phyloP scores from a whole-genome alignment of 1,140 invertebrate genomes.

The Amphibalanus amphitrite region DNA sequence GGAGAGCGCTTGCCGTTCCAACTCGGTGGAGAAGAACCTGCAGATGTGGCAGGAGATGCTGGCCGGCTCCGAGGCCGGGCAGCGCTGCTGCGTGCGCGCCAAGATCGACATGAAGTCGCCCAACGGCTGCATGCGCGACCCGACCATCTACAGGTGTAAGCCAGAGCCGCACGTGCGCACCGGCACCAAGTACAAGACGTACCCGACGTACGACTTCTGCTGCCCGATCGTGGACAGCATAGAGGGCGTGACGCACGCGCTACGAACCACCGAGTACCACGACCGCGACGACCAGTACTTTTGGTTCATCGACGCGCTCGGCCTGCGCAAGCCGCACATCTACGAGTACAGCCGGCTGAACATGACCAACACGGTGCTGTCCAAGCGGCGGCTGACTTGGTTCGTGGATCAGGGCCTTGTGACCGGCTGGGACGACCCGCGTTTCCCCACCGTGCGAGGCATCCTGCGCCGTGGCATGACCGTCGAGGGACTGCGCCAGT shows the following conservation, averaged over 20 bases:
- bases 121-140: slow-evolving; percentile 95
- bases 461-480: slow-evolving; percentile 91
- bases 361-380: slow-evolving; percentile 94
- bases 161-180: slow-evolving; percentile 81
- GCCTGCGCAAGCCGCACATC: slow-evolving; percentile 75
- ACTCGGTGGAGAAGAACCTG: slow-evolving; percentile 69
- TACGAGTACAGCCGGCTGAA: slow-evolving; percentile 91
- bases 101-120: slow-evolving; percentile 94
- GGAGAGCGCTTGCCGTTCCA: slow-evolving; percentile 70
- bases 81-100: slow-evolving; percentile 80
- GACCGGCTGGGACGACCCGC: slow-evolving; percentile 97
- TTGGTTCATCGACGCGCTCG: slow-evolving; percentile 81
- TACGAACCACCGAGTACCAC: slow-evolving; percentile 96
- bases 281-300: slow-evolving; percentile 96
- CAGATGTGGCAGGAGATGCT: slow-evolving; percentile 92
- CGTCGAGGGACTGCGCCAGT: slow-evolving; percentile 89
- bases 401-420: slow-evolving; percentile 85
- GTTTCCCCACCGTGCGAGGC: slow-evolving; percentile 95
- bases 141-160: slow-evolving; percentile 99
- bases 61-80: slow-evolving; percentile 53
- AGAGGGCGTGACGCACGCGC: slow-evolving; percentile 91
- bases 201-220: slow-evolving; percentile 99
- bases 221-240: slow-evolving; percentile 97
- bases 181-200: slow-evolving; percentile 94
- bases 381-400: slow-evolving; percentile 94